Evolutionary conservation across 1,140 invertebrate species (phyloP).

Genomic region (Chlorops oryzae): DNA sequence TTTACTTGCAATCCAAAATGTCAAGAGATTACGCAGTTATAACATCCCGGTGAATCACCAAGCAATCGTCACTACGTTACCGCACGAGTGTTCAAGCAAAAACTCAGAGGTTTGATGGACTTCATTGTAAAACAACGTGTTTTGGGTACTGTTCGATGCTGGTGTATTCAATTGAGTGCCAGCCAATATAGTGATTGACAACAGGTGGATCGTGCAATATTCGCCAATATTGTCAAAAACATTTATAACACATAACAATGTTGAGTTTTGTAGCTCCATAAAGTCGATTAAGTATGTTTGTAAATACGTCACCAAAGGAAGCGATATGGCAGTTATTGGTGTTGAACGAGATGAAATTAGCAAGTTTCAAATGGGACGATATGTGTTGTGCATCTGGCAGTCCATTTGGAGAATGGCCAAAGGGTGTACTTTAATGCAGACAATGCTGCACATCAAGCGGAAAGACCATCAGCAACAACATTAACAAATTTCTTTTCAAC

Average conservation of each 20-base stretch:
- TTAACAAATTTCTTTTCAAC: conserved; percentile 37
- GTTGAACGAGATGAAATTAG: conserved; percentile 28
- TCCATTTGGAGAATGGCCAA: conserved; percentile 47
- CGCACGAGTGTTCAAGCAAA: neutral
- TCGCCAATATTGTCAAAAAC: conserved; percentile 23
- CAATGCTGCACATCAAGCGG: conserved; percentile 13
- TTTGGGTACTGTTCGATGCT: neutral
- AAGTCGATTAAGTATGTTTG: conserved; percentile 37
- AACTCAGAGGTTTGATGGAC: too few species aligned
- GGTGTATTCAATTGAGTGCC: conserved; percentile 1
- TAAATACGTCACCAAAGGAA: conserved; percentile 25
- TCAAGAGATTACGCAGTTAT: neutral
- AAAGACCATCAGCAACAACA: conserved; percentile 30
- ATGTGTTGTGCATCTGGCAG: conserved; percentile 41
- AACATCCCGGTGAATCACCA: neutral
- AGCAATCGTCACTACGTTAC: neutral
- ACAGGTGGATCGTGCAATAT: conserved; percentile 35
- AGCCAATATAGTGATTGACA: conserved; percentile 19
- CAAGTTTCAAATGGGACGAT: conserved; percentile 37
- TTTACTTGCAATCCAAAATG: conserved; percentile 52
- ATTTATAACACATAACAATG: conserved; percentile 32
- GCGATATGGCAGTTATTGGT: conserved; percentile 30
- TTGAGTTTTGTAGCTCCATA: conserved; percentile 42
- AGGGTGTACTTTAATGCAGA: conserved; percentile 2
- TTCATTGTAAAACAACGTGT: conserved; percentile 3